Base-by-base conservation (phyloP, 2,797 vertebrate species). In the Poecile montanus region DNA sequence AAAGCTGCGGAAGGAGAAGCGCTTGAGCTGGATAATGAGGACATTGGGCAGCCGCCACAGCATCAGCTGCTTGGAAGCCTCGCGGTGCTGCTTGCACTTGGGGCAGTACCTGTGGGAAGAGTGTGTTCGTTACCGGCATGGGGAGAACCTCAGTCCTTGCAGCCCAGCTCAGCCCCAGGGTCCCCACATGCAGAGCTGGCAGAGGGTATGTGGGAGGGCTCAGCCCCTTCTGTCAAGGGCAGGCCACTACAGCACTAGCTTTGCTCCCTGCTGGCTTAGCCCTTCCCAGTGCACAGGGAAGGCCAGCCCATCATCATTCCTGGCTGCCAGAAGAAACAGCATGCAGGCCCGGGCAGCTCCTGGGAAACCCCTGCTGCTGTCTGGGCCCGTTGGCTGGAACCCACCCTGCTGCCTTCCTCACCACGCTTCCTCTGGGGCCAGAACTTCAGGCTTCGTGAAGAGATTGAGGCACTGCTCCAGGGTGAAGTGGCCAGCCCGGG, bases 1-100 rank as follows among this genome's bases (percentile, higher is more conserved):
- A 97, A 99, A 99, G 90, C 99, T 99, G 75, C 99, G 98, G 94
- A 99, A 99, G 95, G 99, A 99, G 98, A 99, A 99, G 93, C 99
- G 99, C 90, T 99, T 99, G 47, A 99, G 99, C 97, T 99, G 99
- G 93, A 99, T 99, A 85, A 99, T 99, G 91, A 99, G 98, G n/a
- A 99, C 98, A 0, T 99, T 99, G 21, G 99, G 99, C 58, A 99
- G 98, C 50, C 99, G 99, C 99, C 99, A 99, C 11, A 99, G 97
- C 97, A 99, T 96, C 93, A 99, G 98, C 80, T 99, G 99, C 91
- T 99, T 99, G 78, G 99, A 99, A 72, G 99, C 99, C 87, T 99
- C 99, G 0, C 99, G 98, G 97, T 99, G 99, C 94, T 99, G 99
- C 96, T 99, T 99, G 97, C 99, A 99, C 97, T 99, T 99, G 32